A percentile compares a stretch with the other conserved stretches of the same genome.
These are phyloP conservation scores for Smithornis capensis DNA, from an alignment of 2,113 vertebrate genomes.

Conservation along the genomic window DNA sequence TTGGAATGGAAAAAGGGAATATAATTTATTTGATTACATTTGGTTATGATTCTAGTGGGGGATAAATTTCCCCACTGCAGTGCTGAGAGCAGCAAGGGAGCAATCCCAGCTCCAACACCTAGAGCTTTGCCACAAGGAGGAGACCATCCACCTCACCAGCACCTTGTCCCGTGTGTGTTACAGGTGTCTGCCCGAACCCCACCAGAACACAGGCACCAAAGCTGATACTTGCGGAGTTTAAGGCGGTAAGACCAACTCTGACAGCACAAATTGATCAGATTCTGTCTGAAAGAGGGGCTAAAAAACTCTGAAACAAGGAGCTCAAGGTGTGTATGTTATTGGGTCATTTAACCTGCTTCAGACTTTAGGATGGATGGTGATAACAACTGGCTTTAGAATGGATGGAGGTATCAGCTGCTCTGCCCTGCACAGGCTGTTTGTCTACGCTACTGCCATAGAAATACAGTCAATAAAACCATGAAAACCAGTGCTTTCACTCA, in stretches of 20 bases:
- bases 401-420: not conserved
- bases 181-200: not conserved
- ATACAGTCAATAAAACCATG: not conserved
- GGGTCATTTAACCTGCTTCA: not conserved
- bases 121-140: not conserved
- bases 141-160: not conserved
- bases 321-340: accelerated
- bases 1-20: not conserved
- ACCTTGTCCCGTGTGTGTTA: accelerated
- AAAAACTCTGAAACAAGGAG: not conserved
- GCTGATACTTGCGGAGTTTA: accelerated
- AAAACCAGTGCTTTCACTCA: not conserved
- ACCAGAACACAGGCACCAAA: not conserved
- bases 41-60: not conserved
- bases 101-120: not conserved
- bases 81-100: not conserved
- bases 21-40: not conserved
- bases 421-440: not conserved
- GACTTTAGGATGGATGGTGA: not conserved
- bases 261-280: not conserved
- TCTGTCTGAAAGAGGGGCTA: not conserved
- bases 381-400: not conserved
- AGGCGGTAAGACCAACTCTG: accelerated
- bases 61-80: not conserved
- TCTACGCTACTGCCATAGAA: not conserved